Conservation (phyloP, 1,140 invertebrate genomes). For the Drosophila micromelanica region DNA sequence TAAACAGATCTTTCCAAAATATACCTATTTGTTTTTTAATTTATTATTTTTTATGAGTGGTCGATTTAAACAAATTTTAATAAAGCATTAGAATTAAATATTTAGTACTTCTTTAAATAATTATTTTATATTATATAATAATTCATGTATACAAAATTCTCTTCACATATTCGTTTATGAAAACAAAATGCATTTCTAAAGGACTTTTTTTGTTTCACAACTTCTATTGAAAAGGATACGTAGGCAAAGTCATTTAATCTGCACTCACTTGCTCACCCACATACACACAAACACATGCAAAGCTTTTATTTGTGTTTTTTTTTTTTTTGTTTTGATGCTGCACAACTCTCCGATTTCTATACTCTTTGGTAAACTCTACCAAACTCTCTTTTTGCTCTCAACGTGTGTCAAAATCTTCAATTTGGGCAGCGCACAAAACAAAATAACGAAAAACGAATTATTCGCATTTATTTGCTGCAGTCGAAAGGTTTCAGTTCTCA, state of each 20-base stretch:
- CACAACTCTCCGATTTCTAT: slow-evolving; percentile 64
- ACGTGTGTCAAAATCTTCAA: slow-evolving; percentile 43
- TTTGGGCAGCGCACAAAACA: slow-evolving; percentile 42
- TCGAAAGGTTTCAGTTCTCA: slow-evolving; percentile 20
- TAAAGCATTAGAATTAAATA: too few relatives aligned
- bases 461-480: slow-evolving; percentile 35
- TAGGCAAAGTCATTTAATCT: slow-evolving; percentile 1
- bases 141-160: too few relatives aligned
- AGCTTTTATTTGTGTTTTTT: slow-evolving; percentile 9
- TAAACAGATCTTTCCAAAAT: too few relatives aligned
- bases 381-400: slow-evolving; percentile 21
- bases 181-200: slow-evolving; percentile 8
- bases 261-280: slow-evolving; percentile 39
- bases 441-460: slow-evolving; percentile 13
- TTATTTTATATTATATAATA: background rate
- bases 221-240: slow-evolving; percentile 53
- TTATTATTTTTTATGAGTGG: too few relatives aligned
- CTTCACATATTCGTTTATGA: slow-evolving; percentile 7
- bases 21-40: too few relatives aligned
- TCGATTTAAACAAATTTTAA: too few relatives aligned
- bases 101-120: too few relatives aligned
- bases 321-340: slow-evolving; percentile 55
- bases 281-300: slow-evolving; percentile 16
- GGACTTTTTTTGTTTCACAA: slow-evolving; percentile 13
- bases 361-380: slow-evolving; percentile 22